Conservation (phyloP, 2,888 invertebrate genomes). For the Rhamnusium bicolor region DNA sequence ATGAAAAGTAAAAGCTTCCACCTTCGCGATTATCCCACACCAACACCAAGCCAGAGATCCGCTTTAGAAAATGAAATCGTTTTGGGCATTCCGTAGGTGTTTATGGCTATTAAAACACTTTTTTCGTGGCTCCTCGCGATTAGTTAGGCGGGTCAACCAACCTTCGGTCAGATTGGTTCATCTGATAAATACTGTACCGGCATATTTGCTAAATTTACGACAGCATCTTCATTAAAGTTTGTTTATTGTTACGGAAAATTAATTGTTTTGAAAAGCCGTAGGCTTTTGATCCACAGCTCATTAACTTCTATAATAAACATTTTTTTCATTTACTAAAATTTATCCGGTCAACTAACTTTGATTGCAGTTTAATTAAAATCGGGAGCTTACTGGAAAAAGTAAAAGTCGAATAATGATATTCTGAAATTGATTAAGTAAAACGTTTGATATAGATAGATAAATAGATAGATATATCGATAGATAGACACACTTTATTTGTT, state of each 20-base stretch:
- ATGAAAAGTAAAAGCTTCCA: constrained; percentile 22
- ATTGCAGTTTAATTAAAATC: neutral
- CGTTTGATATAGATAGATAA: too few species aligned
- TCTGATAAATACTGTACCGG: constrained; percentile 1
- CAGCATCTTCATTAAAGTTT: neutral
- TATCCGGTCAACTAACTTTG: neutral
- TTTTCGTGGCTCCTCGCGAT: neutral
- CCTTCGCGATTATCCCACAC: constrained; percentile 21
- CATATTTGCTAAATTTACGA: neutral
- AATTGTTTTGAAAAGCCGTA: neutral
- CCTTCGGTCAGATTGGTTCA: neutral
- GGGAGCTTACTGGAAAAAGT: neutral
- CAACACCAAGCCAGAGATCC: constrained; percentile 7
- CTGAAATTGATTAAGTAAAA: too few species aligned
- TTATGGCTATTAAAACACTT: constrained; percentile 6
- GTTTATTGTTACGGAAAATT: neutral
- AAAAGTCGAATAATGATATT: neutral
- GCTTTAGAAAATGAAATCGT: constrained; percentile 20
- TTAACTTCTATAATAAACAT: neutral
- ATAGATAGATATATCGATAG: too few species aligned
- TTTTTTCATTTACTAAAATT: neutral
- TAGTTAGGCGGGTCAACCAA: constrained; percentile 21
- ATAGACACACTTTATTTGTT: too few species aligned
- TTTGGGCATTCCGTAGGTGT: constrained; percentile 21
- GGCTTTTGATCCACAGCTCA: neutral